Conservation (phyloP, 2,797 vertebrate genomes). For the Thunnus albacares region DNA sequence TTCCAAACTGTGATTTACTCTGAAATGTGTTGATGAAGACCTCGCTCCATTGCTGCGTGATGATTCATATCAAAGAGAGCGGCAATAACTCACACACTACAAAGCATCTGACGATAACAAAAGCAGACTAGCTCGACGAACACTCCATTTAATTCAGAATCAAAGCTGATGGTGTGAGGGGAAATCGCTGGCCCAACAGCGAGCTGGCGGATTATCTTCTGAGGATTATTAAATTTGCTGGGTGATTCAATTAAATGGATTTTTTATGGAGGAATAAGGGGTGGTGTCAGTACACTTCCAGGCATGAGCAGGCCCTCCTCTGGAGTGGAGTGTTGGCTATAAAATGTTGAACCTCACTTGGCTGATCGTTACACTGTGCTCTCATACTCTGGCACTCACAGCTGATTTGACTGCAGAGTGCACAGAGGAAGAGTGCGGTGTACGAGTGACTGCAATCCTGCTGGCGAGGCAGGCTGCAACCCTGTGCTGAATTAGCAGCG, state of each 20-base stretch:
- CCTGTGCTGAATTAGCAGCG: slow-evolving; percentile 20
- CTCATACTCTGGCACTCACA: slow-evolving; percentile 33
- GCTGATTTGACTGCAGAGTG: slow-evolving; percentile 56
- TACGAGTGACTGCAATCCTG: slow-evolving; percentile 37
- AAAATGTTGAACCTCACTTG: slow-evolving; percentile 48
- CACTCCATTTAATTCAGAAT: slow-evolving; percentile 63
- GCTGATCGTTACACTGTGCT: slow-evolving; percentile 33
- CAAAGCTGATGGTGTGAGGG: slow-evolving; percentile 52
- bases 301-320: slow-evolving; percentile 42
- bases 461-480: neutral
- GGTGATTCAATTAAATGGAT: slow-evolving; percentile 68
- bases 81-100: slow-evolving; percentile 26
- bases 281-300: slow-evolving; percentile 35
- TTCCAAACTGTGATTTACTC: neutral
- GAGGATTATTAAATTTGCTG: slow-evolving; percentile 74
- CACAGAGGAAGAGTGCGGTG: slow-evolving; percentile 21
- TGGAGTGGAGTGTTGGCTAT: slow-evolving; percentile 41
- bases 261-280: slow-evolving; percentile 44
- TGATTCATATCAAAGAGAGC: slow-evolving; percentile 40
- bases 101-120: slow-evolving; percentile 36
- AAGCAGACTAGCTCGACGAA: slow-evolving; percentile 48
- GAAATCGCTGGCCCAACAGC: slow-evolving; percentile 49
- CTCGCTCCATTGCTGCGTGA: slow-evolving; percentile 7
- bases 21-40: slow-evolving; percentile 8
- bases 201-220: slow-evolving; percentile 62